These are phyloP conservation scores for Anguilla pacifica DNA, from an alignment of 2,797 vertebrate genomes.

Conservation along the genomic window DNA sequence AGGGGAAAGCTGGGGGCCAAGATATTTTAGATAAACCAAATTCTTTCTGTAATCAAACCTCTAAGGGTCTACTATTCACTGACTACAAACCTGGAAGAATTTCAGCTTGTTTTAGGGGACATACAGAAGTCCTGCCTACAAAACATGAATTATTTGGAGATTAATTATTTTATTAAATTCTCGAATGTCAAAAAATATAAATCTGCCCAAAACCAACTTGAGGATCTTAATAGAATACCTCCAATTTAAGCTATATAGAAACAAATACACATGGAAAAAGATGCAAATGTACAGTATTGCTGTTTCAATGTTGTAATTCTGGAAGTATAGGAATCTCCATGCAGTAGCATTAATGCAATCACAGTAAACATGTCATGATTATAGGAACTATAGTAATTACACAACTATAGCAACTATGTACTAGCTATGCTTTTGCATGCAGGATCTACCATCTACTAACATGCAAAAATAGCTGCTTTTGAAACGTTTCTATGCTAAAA, in stretches of 20 bases:
- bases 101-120: not conserved
- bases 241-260: not conserved
- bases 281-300: constrained; percentile 8
- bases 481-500: not conserved
- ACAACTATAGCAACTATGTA: constrained; percentile 24
- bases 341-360: not conserved
- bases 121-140: not conserved
- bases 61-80: not conserved
- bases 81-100: not conserved
- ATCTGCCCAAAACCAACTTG: not conserved
- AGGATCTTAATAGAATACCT: not conserved
- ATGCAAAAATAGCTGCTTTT: constrained; percentile 37
- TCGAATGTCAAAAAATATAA: not conserved
- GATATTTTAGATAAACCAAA: not conserved
- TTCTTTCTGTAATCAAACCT: not conserved
- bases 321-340: constrained; percentile 18
- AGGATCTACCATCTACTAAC: constrained; percentile 36
- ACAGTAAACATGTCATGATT: not conserved
- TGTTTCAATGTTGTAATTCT: constrained; percentile 11
- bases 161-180: not conserved
- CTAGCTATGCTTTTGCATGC: constrained; percentile 13
- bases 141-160: not conserved
- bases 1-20: not conserved
- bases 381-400: constrained; percentile 1
- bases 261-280: not conserved